A percentile compares a stretch with the other conserved stretches of the same genome.
Evolutionary conservation across 2,888 invertebrate species (phyloP).

Genomic region (Tenodera sinensis): DNA sequence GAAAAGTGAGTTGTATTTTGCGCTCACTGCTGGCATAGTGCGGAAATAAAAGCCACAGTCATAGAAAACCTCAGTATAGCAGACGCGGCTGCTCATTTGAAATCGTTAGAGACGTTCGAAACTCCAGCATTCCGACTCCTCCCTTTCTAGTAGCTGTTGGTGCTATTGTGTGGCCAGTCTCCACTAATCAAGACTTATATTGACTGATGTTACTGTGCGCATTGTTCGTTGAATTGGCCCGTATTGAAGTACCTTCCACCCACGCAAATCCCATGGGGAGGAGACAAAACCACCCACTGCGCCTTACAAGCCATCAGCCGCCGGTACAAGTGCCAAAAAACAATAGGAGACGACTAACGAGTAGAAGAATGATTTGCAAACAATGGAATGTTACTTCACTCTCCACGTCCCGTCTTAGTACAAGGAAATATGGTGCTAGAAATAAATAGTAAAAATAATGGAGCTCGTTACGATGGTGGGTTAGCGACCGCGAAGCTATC

Average conservation of each 20-base stretch:
- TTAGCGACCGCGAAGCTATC: slow-evolving; percentile 12
- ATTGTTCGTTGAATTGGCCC: slow-evolving; percentile 5
- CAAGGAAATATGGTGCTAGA: slow-evolving; percentile 5
- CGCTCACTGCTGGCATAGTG: no score
- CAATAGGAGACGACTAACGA: slow-evolving; percentile 25
- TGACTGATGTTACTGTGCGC: slow-evolving; percentile 1
- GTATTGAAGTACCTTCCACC: neutral
- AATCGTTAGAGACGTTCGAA: neutral
- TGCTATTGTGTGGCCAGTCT: neutral
- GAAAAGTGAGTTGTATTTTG: no score
- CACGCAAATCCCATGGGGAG: neutral
- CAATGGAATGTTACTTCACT: slow-evolving; percentile 17
- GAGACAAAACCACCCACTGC: slow-evolving; percentile 12
- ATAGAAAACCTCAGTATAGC: neutral
- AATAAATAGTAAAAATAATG: slow-evolving; percentile 3
- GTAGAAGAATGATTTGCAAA: slow-evolving; percentile 25
- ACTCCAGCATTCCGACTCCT: neutral
- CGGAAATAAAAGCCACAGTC: neutral
- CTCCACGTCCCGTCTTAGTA: neutral
- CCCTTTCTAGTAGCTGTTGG: neutral
- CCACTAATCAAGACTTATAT: slow-evolving; percentile 14
- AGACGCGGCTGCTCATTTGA: neutral
- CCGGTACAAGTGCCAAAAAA: slow-evolving; percentile 21
- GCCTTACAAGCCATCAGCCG: slow-evolving; percentile 16
- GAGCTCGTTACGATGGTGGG: slow-evolving; percentile 3